A percentile compares a stretch with the other conserved stretches of the same genome.
Conservation (phyloP, 2,113 vertebrate species). For the Muntiacus reevesi region DNA sequence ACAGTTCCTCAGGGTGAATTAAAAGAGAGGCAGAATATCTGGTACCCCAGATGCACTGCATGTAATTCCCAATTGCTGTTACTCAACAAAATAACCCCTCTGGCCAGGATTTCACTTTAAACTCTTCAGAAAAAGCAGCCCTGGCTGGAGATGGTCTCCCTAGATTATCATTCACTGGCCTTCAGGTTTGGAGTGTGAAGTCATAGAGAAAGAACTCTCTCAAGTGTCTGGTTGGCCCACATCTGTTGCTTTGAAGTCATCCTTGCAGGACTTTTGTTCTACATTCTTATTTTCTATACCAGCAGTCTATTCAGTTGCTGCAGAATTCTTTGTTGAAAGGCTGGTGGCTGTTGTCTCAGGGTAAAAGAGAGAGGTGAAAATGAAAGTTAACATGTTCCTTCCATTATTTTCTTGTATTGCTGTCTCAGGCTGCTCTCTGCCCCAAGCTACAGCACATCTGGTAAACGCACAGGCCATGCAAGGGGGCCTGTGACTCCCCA, state of each 20-base stretch:
- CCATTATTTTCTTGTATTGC: background rate
- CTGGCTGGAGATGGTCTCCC: background rate
- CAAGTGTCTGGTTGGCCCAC: background rate
- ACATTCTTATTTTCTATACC: background rate
- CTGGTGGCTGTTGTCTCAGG: background rate
- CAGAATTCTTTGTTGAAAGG: background rate
- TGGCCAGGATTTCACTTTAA: background rate
- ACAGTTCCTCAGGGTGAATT: background rate
- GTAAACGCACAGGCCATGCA: background rate
- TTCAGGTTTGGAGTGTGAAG: background rate
- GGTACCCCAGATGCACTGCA: background rate
- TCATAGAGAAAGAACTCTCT: background rate
- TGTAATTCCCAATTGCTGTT: background rate
- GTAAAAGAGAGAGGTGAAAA: background rate
- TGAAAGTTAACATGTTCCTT: background rate
- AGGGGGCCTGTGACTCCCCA: background rate
- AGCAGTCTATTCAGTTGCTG: background rate
- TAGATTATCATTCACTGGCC: background rate
- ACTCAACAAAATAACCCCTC: background rate
- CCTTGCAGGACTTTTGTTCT: background rate
- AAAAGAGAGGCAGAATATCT: background rate
- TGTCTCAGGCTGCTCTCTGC: background rate
- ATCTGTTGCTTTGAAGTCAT: constrained; percentile 15
- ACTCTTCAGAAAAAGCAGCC: background rate
- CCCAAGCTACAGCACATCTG: background rate